Conservation (phyloP, 2,113 vertebrate genomes). For the Spilogale gracilis region DNA sequence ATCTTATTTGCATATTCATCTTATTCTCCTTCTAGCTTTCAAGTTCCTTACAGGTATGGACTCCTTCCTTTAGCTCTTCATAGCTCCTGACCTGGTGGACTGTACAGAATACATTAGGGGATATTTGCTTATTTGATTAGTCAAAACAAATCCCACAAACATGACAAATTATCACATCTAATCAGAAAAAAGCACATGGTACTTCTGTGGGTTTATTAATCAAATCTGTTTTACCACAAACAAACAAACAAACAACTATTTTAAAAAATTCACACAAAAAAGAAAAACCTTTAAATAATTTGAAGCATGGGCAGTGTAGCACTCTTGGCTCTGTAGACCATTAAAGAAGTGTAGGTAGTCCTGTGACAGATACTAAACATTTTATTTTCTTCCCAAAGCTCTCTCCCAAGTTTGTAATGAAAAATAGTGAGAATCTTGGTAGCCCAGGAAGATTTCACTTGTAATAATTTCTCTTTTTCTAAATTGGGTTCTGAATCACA, state of each 20-base stretch:
- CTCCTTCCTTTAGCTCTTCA: neutral
- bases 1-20: neutral
- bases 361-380: neutral
- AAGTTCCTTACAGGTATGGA: neutral
- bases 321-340: neutral
- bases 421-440: neutral
- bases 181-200: neutral
- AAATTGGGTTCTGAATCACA: neutral
- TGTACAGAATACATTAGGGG: neutral
- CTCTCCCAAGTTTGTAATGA: neutral
- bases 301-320: neutral
- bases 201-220: neutral
- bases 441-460: neutral
- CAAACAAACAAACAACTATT: neutral
- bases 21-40: neutral
- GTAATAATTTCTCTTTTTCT: neutral
- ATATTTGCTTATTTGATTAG: neutral
- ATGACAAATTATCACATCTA: neutral
- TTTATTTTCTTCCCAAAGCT: constrained; percentile 11
- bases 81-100: neutral
- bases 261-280: neutral
- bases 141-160: neutral
- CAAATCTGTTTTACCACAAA: neutral
- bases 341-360: neutral
- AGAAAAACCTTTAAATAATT: constrained; percentile 5